A percentile compares a stretch with the other conserved stretches of the same genome.
Evolutionary conservation across 2,888 invertebrate genomes (phyloP).

Genomic region (Mythimna pallens): DNA sequence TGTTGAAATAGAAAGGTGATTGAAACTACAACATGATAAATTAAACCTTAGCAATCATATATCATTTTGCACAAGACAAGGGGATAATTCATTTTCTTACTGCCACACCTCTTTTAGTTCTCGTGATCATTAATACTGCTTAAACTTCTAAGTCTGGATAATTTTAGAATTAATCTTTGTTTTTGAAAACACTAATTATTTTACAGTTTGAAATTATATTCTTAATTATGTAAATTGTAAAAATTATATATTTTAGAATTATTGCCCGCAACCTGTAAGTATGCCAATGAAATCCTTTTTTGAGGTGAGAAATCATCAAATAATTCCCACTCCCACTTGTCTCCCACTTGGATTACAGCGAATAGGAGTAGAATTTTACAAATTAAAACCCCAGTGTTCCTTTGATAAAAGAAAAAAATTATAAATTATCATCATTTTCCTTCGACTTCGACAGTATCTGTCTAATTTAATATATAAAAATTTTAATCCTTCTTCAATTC

Average conservation of each 20-base stretch:
- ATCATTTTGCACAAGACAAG: conserved; percentile 50
- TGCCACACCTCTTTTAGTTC: conserved; percentile 59
- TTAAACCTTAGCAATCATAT: conserved; percentile 27
- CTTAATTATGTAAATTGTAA: background rate
- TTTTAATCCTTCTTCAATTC: background rate
- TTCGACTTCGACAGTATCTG: background rate
- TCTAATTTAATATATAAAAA: background rate
- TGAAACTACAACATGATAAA: conserved; percentile 14
- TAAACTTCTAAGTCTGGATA: conserved; percentile 25
- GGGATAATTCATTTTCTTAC: conserved; percentile 43
- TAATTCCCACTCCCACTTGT: too few species aligned
- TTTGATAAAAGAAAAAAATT: too few species aligned
- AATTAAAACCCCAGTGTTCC: too few species aligned
- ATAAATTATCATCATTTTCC: too few species aligned
- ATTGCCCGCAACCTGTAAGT: too few species aligned
- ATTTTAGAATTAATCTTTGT: conserved; percentile 47
- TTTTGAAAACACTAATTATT: conserved; percentile 13
- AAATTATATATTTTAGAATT: too few species aligned
- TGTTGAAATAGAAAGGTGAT: background rate
- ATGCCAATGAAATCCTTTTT: too few species aligned
- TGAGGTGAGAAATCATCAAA: too few species aligned
- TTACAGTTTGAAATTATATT: background rate
- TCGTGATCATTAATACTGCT: conserved; percentile 49
- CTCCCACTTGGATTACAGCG: too few species aligned
- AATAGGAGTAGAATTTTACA: too few species aligned